Evolutionary conservation across 2,888 invertebrate species (phyloP).

Genomic region (Epinotia demarniana): DNA sequence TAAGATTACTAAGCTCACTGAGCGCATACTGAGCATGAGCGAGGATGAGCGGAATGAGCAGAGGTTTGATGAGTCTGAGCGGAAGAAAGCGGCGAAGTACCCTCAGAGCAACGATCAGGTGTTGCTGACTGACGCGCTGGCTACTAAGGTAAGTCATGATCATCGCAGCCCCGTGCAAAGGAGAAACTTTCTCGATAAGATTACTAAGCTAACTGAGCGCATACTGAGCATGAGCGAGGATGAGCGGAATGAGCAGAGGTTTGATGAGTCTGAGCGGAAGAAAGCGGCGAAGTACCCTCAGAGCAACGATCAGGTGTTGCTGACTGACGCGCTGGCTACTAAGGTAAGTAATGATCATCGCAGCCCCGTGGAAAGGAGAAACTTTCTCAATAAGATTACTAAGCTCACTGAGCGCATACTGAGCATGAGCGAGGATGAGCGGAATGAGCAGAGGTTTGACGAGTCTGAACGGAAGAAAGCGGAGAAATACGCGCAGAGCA

Average conservation of each 20-base stretch:
- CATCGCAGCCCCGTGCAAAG: slow-evolving; percentile 62
- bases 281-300: slow-evolving; percentile 79
- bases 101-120: slow-evolving; percentile 75
- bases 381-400: slow-evolving; percentile 77
- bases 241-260: slow-evolving; percentile 73
- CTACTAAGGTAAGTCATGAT: slow-evolving; percentile 27
- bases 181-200: slow-evolving; percentile 76
- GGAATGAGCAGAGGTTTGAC: slow-evolving; percentile 75
- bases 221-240: slow-evolving; percentile 78
- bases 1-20: slow-evolving; percentile 76
- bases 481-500: slow-evolving; percentile 77
- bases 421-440: slow-evolving; percentile 75
- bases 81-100: slow-evolving; percentile 79
- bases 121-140: slow-evolving; percentile 69
- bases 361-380: slow-evolving; percentile 67
- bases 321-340: slow-evolving; percentile 66
- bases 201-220: slow-evolving; percentile 76
- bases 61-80: slow-evolving; percentile 75
- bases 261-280: slow-evolving; percentile 75
- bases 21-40: slow-evolving; percentile 77
- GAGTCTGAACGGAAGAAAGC: slow-evolving; percentile 78
- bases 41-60: slow-evolving; percentile 76
- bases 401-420: slow-evolving; percentile 78
- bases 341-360: slow-evolving; percentile 10
- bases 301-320: slow-evolving; percentile 71